Percentiles rank a stretch among this genome's conserved stretches.
Evolutionary conservation across 2,113 vertebrate genomes (phyloP).

Genomic region (Pterocles gutturalis): DNA sequence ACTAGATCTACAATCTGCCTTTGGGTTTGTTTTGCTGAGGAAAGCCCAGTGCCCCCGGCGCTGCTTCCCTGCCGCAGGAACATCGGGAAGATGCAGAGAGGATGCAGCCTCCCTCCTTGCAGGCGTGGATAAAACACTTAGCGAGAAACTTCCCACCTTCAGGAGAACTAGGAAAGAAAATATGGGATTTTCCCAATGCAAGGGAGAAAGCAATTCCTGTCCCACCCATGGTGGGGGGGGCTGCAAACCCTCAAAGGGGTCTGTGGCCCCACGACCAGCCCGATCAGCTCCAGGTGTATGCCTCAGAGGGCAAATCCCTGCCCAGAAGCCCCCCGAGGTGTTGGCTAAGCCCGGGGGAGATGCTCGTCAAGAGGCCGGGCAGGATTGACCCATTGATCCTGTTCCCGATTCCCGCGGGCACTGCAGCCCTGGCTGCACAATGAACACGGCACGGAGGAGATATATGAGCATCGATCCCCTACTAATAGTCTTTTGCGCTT

Average conservation of each 20-base stretch:
- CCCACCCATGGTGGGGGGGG: neutral
- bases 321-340: neutral
- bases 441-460: rapidly evolving
- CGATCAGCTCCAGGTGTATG: rapidly evolving
- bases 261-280: neutral
- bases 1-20: neutral
- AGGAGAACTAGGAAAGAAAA: neutral
- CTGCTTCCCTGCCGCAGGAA: no score
- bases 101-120: neutral
- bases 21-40: neutral
- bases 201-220: neutral
- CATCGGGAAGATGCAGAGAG: neutral
- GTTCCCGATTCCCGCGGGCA: rapidly evolving
- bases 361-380: rapidly evolving
- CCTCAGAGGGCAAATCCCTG: neutral
- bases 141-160: neutral
- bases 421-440: neutral
- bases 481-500: neutral
- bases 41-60: neutral
- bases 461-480: neutral
- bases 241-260: neutral
- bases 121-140: neutral
- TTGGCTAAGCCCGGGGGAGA: neutral
- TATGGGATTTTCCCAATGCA: neutral
- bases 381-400: neutral